Evolutionary conservation across 2,888 invertebrate genomes (phyloP).

Genomic region (Neoscelio sp.): DNA sequence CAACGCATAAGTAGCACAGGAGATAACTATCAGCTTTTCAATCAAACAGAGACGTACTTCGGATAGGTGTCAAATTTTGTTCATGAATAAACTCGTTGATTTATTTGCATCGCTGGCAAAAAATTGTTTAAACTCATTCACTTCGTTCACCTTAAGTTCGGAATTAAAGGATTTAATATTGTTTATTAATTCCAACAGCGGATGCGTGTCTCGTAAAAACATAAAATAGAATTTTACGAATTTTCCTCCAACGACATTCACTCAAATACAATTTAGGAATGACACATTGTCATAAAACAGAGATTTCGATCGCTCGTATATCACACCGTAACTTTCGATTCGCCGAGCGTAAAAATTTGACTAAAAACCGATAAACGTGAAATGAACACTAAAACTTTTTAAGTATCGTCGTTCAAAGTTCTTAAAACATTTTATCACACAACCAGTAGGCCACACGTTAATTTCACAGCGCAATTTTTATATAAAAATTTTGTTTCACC

Average conservation of each 20-base stretch:
- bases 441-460: slow-evolving; percentile 2
- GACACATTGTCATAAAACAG: slow-evolving; percentile 31
- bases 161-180: not conserved
- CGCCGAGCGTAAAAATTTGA: slow-evolving; percentile 21
- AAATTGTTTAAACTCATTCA: not conserved
- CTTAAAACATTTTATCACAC: slow-evolving; percentile 15
- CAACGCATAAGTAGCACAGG: slow-evolving; percentile 12
- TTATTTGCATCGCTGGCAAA: not conserved
- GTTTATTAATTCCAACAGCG: not conserved
- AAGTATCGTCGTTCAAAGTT: slow-evolving; percentile 16
- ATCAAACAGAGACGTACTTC: slow-evolving; percentile 1
- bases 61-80: not conserved
- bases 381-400: slow-evolving; percentile 16
- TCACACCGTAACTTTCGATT: slow-evolving; percentile 19
- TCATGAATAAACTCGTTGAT: not conserved
- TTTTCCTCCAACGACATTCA: not conserved
- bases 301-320: slow-evolving; percentile 4
- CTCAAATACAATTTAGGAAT: slow-evolving; percentile 25
- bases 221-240: slow-evolving; percentile 11
- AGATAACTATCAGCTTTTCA: slow-evolving; percentile 30
- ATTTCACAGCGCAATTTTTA: not conserved
- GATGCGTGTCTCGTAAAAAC: slow-evolving; percentile 11
- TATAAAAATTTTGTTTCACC: too few species aligned
- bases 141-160: slow-evolving; percentile 3
- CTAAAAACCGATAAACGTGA: slow-evolving; percentile 16